Conservation (phyloP, 1,140 invertebrate genomes). For the Euwallacea similis region DNA sequence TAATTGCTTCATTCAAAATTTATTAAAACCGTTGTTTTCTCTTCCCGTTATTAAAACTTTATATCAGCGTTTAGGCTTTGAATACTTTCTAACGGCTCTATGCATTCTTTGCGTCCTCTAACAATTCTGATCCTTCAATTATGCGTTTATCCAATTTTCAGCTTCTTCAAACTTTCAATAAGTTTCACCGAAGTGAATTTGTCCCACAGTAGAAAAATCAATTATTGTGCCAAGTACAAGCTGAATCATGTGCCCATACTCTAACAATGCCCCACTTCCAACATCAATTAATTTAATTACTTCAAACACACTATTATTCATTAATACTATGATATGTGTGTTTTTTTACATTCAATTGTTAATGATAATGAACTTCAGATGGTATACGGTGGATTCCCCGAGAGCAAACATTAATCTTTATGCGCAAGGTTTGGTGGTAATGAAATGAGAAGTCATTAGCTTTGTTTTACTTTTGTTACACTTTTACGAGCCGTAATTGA, state of each 20-base stretch:
- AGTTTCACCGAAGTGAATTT: too few relatives aligned
- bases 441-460: too few relatives aligned
- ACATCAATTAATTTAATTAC: background rate
- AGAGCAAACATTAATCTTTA: background rate
- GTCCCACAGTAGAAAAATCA: too few relatives aligned
- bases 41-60: background rate
- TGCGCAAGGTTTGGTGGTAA: too few relatives aligned
- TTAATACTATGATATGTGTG: background rate
- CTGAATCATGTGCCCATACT: too few relatives aligned
- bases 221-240: too few relatives aligned
- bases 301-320: background rate
- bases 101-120: background rate
- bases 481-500: too few relatives aligned
- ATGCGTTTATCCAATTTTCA: too few relatives aligned
- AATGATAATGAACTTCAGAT: conserved; percentile 11
- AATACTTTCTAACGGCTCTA: background rate
- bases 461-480: too few relatives aligned
- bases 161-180: too few relatives aligned
- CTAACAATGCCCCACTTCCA: background rate
- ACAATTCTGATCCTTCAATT: background rate
- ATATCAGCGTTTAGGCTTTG: background rate
- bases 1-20: background rate
- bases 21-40: conserved; percentile 1
- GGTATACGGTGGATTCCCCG: background rate
- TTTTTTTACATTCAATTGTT: background rate